phyloP scores from a whole-genome alignment of 2,113 vertebrate genomes.

The Alexandromys fortis region DNA sequence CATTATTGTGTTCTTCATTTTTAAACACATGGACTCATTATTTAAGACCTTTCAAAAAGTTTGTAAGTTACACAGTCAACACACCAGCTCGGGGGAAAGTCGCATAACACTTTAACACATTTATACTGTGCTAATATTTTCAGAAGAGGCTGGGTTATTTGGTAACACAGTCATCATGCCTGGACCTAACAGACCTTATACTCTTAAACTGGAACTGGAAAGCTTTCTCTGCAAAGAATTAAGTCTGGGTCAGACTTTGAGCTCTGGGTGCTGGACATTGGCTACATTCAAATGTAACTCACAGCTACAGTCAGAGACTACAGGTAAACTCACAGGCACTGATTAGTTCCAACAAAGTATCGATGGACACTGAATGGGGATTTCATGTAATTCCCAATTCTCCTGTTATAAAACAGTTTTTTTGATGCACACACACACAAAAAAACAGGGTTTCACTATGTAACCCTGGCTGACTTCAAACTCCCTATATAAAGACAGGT shows the following conservation, averaged over 20 bases:
- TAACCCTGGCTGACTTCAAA: background rate
- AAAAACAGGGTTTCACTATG: background rate
- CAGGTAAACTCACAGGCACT: background rate
- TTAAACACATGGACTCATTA: background rate
- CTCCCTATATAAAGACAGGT: background rate
- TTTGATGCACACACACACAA: background rate
- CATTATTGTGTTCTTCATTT: background rate
- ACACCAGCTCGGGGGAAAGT: background rate
- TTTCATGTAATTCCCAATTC: background rate
- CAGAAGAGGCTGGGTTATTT: background rate
- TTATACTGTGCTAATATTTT: background rate
- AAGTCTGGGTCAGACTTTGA: background rate
- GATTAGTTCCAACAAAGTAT: background rate
- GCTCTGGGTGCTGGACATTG: background rate
- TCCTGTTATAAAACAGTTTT: background rate
- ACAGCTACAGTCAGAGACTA: fast-evolving
- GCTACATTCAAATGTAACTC: background rate
- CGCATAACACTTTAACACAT: background rate
- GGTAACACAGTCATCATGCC: background rate
- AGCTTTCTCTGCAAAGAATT: background rate
- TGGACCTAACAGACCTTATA: background rate
- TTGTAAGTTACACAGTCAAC: background rate
- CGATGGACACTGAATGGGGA: background rate
- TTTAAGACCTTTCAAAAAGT: background rate
- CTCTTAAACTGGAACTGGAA: background rate